Percentiles rank a stretch among this genome's conserved stretches.
Evolutionary conservation across 2,113 vertebrate genomes (phyloP).

Genomic region (Dicentrarchus labrax): DNA sequence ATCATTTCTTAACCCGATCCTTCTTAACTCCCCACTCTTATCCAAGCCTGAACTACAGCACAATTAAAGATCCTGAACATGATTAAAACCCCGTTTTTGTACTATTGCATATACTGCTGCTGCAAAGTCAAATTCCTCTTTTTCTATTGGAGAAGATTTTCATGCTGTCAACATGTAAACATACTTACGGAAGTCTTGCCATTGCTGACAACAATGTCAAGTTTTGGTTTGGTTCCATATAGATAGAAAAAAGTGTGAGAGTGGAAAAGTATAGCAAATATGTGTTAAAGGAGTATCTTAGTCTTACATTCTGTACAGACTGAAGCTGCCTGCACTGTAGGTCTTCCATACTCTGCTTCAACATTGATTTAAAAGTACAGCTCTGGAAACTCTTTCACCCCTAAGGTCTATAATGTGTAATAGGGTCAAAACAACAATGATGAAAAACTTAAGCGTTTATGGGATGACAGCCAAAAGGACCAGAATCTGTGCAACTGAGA

Average conservation of each 20-base stretch:
- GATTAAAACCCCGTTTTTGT: background rate
- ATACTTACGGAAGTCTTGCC: background rate
- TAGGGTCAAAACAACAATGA: slow-evolving; percentile 29
- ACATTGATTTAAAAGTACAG: slow-evolving; percentile 35
- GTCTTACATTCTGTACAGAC: background rate
- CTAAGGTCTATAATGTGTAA: slow-evolving; percentile 32
- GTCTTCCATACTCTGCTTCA: background rate
- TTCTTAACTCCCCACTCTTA: background rate
- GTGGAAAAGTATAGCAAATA: background rate
- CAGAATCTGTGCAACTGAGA: background rate
- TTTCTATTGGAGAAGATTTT: background rate
- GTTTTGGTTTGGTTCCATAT: background rate
- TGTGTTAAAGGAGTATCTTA: background rate
- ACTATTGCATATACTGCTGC: background rate
- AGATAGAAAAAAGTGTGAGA: background rate
- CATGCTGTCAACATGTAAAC: background rate
- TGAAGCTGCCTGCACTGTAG: background rate
- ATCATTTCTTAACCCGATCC: background rate
- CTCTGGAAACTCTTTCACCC: slow-evolving; percentile 18
- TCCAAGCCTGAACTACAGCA: background rate
- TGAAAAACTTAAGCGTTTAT: background rate
- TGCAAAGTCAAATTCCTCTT: background rate
- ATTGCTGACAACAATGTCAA: background rate
- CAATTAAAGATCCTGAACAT: background rate
- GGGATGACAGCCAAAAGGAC: slow-evolving; percentile 1